Conservation (phyloP, 2,797 vertebrate species). For the Leptoclinus maculatus region DNA sequence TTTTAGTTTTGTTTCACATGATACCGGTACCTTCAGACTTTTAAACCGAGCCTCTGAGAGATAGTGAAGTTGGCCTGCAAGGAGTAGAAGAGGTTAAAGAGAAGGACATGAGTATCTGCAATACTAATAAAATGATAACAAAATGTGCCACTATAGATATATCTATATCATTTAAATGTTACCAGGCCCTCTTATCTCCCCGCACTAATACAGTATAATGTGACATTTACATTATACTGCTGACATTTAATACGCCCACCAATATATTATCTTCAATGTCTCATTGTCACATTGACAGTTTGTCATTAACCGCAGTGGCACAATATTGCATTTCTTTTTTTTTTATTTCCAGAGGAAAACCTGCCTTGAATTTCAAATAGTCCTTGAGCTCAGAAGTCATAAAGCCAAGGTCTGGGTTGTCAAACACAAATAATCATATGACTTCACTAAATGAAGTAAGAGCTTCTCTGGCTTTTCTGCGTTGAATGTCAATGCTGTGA, state of each 20-base stretch:
- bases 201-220: neutral
- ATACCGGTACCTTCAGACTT: too few species aligned
- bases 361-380: neutral
- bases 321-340: neutral
- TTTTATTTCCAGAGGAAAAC: constrained; percentile 16
- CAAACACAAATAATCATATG: constrained; percentile 30
- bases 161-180: neutral
- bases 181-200: neutral
- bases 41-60: too few species aligned
- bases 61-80: too few species aligned
- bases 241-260: constrained; percentile 12
- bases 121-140: neutral
- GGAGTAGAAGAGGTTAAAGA: too few species aligned
- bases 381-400: constrained; percentile 5
- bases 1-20: too few species aligned
- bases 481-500: too few species aligned
- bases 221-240: constrained; percentile 1
- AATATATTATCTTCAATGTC: constrained; percentile 4
- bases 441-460: constrained; percentile 40
- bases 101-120: neutral
- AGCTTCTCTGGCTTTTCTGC: constrained; percentile 15
- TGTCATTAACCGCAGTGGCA: constrained; percentile 22
- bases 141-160: neutral
- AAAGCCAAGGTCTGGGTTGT: constrained; percentile 22
- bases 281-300: neutral